phyloP scores from a whole-genome alignment of 2,797 vertebrate genomes.

The Chelon auratus region DNA sequence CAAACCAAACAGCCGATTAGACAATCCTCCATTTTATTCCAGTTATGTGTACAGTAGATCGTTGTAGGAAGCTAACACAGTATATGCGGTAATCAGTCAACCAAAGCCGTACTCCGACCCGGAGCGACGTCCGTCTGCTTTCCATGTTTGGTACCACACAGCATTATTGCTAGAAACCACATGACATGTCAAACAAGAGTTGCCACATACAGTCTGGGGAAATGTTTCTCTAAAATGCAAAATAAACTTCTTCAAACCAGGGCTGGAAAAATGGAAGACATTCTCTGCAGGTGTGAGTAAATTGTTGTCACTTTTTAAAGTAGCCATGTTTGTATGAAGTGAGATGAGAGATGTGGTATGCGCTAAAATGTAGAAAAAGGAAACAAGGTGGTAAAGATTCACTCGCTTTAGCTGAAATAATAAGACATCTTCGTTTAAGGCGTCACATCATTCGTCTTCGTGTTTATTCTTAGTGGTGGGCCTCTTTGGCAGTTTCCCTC shows the following conservation, averaged over 20 bases:
- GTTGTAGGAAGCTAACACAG: constrained; percentile 77
- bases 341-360: constrained; percentile 8
- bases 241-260: constrained; percentile 14
- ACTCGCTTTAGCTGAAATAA: constrained; percentile 29
- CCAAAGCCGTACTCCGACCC: constrained; percentile 34
- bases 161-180: constrained; percentile 77
- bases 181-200: constrained; percentile 48
- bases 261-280: constrained; percentile 70
- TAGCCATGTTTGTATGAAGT: constrained; percentile 15
- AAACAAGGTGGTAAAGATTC: constrained; percentile 27
- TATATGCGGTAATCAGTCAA: constrained; percentile 75
- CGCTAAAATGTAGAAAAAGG: constrained; percentile 25
- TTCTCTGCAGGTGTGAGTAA: constrained; percentile 30
- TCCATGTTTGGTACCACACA: constrained; percentile 43
- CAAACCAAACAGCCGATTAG: constrained; percentile 43
- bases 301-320: constrained; percentile 5
- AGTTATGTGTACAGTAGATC: constrained; percentile 70
- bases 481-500: constrained; percentile 67
- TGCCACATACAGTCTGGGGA: constrained; percentile 23
- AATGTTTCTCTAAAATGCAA: constrained; percentile 25
- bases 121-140: constrained; percentile 34
- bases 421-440: constrained; percentile 60
- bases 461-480: constrained; percentile 36
- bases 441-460: constrained; percentile 38
- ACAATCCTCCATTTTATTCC: constrained; percentile 76